Evolutionary conservation across 2,888 invertebrate genomes (phyloP).

Genomic region (Chymomyza fuscimana): DNA sequence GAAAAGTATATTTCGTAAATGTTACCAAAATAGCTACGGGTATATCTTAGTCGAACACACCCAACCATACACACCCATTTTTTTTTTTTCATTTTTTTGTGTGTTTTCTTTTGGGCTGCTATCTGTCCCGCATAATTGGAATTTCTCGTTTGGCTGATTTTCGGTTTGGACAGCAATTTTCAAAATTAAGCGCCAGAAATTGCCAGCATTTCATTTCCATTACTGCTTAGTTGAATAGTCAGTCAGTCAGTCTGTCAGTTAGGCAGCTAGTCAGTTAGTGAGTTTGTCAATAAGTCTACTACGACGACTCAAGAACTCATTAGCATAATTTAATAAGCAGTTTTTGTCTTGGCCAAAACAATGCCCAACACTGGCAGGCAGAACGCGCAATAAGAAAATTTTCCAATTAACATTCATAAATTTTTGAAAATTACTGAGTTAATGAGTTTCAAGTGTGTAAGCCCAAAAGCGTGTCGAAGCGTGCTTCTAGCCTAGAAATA

Average conservation of each 20-base stretch:
- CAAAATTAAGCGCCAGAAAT: conserved; percentile 27
- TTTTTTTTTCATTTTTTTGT: conserved; percentile 1
- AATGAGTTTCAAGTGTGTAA: conserved; percentile 62
- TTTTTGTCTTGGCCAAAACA: conserved; percentile 45
- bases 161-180: background rate
- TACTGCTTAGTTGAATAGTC: conserved; percentile 19
- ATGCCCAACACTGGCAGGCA: conserved; percentile 21
- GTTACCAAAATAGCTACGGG: too few relatives aligned
- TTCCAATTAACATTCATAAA: conserved; percentile 73
- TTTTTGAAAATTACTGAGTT: conserved; percentile 67
- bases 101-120: background rate
- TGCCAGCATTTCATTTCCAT: conserved; percentile 38
- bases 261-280: background rate
- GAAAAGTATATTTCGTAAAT: too few relatives aligned
- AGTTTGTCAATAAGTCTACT: conserved; percentile 8
- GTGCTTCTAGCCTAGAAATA: background rate
- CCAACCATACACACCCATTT: conserved; percentile 15
- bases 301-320: conserved; percentile 54
- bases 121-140: background rate
- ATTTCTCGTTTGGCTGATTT: background rate
- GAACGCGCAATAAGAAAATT: conserved; percentile 39
- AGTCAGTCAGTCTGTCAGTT: background rate
- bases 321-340: conserved; percentile 74
- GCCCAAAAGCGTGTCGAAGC: conserved; percentile 50
- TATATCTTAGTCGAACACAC: too few relatives aligned